These are phyloP conservation scores for Hemistola chrysoprasaria DNA, from an alignment of 2,888 invertebrate genomes.

Conservation along the genomic window DNA sequence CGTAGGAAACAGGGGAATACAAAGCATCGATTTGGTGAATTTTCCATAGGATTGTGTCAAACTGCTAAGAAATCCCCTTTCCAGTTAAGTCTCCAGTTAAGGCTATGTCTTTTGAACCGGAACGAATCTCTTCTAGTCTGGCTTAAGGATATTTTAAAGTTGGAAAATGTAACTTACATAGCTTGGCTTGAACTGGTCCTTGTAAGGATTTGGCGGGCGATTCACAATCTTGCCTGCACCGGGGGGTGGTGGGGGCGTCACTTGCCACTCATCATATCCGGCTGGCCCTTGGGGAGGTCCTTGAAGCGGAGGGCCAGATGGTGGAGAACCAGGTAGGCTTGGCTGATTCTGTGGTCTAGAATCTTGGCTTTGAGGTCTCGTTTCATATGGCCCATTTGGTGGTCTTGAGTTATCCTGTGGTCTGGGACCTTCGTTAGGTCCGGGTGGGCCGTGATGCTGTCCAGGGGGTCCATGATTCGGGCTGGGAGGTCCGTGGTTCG, in stretches of 20 bases:
- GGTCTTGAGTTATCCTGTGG: background rate
- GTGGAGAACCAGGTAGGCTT: constrained; percentile 13
- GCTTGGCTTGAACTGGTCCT: constrained; percentile 65
- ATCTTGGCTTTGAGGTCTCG: constrained; percentile 6
- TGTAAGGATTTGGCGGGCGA: constrained; percentile 65
- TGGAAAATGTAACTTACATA: constrained; percentile 58
- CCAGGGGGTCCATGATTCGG: constrained; percentile 20
- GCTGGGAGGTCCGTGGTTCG: constrained; percentile 25
- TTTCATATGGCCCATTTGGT: background rate
- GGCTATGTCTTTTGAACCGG: too few relatives aligned
- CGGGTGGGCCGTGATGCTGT: constrained; percentile 15
- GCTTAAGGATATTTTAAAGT: too few relatives aligned
- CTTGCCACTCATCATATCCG: constrained; percentile 67
- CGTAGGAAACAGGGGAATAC: too few relatives aligned
- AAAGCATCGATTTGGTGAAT: too few relatives aligned
- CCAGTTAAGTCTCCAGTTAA: too few relatives aligned
- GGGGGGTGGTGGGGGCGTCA: constrained; percentile 51
- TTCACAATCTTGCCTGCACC: constrained; percentile 70
- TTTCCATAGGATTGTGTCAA: too few relatives aligned
- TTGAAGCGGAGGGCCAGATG: constrained; percentile 18
- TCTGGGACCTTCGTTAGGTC: constrained; percentile 8
- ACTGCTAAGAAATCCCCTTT: too few relatives aligned
- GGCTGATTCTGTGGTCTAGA: constrained; percentile 11
- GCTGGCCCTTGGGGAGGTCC: constrained; percentile 29
- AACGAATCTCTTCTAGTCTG: too few relatives aligned